Evolutionary conservation across 1,140 invertebrate species (phyloP), one percentile per base, ranked within the genome.

Genomic region (Psilanteris sp.): DNA sequence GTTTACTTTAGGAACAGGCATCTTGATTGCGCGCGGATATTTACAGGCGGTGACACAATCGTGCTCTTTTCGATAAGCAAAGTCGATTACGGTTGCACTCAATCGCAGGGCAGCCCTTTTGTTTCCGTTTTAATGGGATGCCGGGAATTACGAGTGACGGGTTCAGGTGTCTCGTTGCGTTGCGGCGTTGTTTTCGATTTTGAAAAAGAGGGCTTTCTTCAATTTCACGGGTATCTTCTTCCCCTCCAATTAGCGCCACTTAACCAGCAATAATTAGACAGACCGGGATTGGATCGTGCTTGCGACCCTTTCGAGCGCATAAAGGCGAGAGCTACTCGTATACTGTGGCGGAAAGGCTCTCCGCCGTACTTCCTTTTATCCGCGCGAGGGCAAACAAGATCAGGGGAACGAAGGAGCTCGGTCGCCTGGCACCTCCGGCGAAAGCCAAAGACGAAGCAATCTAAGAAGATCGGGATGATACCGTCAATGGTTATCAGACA

Each of bases 241-340:
- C 48, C 76, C 64, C 79, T 83, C 82, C 83, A 85, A 86, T 86
- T 85, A 85, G 75, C 73, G 77, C 74, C 81, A 83, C 83, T 85
- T 86, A 85, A 81, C 77, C 79, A 81, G 79, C 79, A 81, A 86
- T 85, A 85, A 85, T 86, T 85, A 86, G 83, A 84, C 78, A 62
- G 74, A 46, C 57, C 67, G 36, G 75, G 75, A 80, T 83, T 80
- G 82, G 76, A 81, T 83, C 81, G 64, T 79, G 66, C 80, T 77
- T 68, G 36, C 77, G 75, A 72, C 79, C 74, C 79, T 81, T 81
- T 77, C 67, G 76, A 82, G 79, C 74, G 82, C 70, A 78, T 79
- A 80, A 83, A 81, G 55, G 66, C 70, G 55, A 81, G 62, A 68
- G 50, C 32, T n/a, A n/a, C n/a, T 62, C 67, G 66, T 48, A 32